Evolutionary conservation across 2,797 vertebrate genomes (phyloP).

Genomic region (Labeo calbasu): DNA sequence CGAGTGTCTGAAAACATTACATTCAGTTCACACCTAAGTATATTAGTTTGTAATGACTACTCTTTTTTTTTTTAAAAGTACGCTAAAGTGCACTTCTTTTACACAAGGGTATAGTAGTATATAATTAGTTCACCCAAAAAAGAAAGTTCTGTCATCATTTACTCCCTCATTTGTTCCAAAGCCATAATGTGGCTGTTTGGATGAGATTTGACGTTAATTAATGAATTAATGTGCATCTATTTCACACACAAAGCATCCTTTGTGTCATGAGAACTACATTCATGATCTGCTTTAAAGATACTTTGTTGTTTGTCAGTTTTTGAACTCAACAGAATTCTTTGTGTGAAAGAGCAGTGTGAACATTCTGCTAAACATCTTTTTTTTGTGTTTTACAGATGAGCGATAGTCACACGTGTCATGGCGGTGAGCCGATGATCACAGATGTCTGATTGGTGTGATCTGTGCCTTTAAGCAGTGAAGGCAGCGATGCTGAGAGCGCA

Average conservation of each 20-base stretch:
- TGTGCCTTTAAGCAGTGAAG: slow-evolving; percentile 7
- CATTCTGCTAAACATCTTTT: not conserved
- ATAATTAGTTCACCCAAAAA: not conserved
- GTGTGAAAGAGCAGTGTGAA: not conserved
- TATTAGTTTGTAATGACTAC: not conserved
- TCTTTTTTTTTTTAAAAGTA: not conserved
- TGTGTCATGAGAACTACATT: not conserved
- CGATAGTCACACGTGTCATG: not conserved
- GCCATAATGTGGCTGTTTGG: not conserved
- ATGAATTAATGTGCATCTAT: not conserved
- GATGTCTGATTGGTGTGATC: not conserved
- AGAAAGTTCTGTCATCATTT: not conserved
- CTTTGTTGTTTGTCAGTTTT: not conserved
- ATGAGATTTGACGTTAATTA: not conserved
- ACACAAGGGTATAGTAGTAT: not conserved
- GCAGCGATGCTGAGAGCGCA: not conserved
- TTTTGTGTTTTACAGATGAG: not conserved
- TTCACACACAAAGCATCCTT: not conserved
- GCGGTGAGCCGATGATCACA: not conserved
- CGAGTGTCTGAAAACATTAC: not conserved
- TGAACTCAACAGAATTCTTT: not conserved
- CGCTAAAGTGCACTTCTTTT: not conserved
- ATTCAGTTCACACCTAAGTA: not conserved
- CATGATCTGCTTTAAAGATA: not conserved
- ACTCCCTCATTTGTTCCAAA: not conserved